Evolutionary conservation across 2,113 vertebrate genomes (phyloP).

Genomic region (Vireo altiloquus): DNA sequence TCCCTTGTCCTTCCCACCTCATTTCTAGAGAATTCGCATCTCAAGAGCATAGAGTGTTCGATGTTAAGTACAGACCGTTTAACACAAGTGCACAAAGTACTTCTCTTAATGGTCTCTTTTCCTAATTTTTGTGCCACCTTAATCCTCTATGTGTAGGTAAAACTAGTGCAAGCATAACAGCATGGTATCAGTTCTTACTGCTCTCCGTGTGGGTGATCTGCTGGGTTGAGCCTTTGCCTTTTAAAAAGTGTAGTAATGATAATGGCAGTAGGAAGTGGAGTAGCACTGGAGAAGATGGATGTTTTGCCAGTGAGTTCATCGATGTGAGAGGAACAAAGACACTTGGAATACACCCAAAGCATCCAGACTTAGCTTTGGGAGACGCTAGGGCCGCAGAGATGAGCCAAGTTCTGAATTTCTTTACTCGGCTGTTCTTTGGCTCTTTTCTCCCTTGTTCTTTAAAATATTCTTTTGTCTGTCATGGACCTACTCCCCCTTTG

Average conservation of each 20-base stretch:
- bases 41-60: not conserved
- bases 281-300: not conserved
- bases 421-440: not conserved
- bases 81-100: not conserved
- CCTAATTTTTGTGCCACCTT: not conserved
- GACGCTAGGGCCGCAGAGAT: not conserved
- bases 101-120: not conserved
- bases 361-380: constrained; percentile 22
- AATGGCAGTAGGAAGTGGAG: not conserved
- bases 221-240: not conserved
- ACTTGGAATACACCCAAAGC: not conserved
- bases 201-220: accelerated
- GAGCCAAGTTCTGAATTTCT: constrained; percentile 7
- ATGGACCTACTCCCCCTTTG: not conserved
- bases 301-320: constrained; percentile 57
- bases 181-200: not conserved
- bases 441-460: not conserved
- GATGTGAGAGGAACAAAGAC: not conserved
- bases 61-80: not conserved
- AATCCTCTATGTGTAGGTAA: not conserved
- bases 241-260: not conserved
- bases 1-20: not conserved
- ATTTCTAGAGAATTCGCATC: not conserved
- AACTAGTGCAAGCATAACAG: not conserved
- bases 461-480: not conserved